Percentiles rank a stretch among this genome's conserved stretches.
Conservation (phyloP, 1,140 invertebrate genomes). For the Planococcus citri region DNA sequence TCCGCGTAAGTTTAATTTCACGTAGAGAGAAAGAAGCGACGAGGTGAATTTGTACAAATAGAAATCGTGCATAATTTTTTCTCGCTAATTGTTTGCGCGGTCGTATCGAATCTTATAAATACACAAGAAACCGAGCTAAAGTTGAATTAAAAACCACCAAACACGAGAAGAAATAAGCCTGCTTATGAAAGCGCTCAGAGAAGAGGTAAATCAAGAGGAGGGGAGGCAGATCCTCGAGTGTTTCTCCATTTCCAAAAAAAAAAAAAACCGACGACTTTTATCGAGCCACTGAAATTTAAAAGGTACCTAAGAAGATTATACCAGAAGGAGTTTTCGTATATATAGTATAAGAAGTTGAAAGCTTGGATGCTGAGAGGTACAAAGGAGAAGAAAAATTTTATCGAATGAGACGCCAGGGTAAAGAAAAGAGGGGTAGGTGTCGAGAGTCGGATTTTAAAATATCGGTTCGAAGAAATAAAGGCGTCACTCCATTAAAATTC, state of each 20-base stretch:
- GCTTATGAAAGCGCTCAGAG: background rate
- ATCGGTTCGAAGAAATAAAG: background rate
- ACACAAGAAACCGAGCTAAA: background rate
- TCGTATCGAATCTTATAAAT: background rate
- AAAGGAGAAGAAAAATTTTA: background rate
- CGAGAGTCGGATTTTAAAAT: background rate
- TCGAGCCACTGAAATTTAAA: background rate
- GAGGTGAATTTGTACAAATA: too few species aligned
- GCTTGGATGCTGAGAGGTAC: background rate
- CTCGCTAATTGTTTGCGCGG: background rate
- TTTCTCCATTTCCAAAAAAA: background rate
- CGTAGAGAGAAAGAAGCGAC: too few species aligned
- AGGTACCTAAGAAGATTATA: slow-evolving; percentile 7
- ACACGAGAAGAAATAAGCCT: background rate
- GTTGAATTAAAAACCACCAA: too few species aligned
- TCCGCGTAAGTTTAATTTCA: background rate
- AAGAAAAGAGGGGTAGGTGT: too few species aligned
- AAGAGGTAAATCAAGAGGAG: too few species aligned
- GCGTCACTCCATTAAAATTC: background rate
- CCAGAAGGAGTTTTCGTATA: background rate
- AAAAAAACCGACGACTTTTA: background rate
- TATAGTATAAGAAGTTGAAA: background rate
- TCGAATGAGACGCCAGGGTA: too few species aligned
- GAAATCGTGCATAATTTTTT: background rate
- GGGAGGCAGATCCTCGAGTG: background rate